Conservation (phyloP, 2,113 vertebrate genomes). For the Patagioenas fasciata region DNA sequence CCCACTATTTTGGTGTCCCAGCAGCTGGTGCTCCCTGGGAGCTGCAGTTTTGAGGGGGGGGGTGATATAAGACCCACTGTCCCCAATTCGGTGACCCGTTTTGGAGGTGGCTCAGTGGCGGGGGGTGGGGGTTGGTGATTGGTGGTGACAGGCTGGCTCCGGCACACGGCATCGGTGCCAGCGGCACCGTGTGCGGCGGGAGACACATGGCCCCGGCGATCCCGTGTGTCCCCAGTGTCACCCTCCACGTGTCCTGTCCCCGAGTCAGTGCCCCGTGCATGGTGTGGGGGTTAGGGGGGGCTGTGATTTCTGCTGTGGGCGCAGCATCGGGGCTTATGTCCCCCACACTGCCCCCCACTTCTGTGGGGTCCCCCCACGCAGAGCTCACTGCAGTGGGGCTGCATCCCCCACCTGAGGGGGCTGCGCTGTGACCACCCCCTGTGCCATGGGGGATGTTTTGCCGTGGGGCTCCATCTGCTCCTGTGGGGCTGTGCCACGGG, state of each 20-base stretch:
- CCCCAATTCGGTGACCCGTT: neutral
- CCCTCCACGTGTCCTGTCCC: neutral
- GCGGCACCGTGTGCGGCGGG: neutral
- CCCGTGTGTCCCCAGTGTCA: neutral
- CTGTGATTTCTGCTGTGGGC: neutral
- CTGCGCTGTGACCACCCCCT: neutral
- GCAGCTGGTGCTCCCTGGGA: neutral
- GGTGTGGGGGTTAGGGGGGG: neutral
- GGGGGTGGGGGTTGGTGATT: neutral
- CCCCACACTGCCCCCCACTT: too few species aligned
- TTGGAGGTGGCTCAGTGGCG: neutral
- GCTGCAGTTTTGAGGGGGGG: neutral
- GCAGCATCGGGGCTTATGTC: neutral
- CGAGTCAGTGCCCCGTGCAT: neutral
- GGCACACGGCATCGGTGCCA: too few species aligned
- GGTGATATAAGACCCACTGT: neutral
- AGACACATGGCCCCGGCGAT: conserved; percentile 4
- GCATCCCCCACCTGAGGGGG: accelerated
- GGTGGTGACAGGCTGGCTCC: neutral
- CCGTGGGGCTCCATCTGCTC: neutral
- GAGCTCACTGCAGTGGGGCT: neutral
- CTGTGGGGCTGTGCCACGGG: neutral
- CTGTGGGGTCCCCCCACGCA: too few species aligned
- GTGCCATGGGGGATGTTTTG: accelerated
- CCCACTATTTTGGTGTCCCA: too few species aligned